A percentile compares a stretch with the other conserved stretches of the same genome.
Conservation (phyloP, 2,797 vertebrate species). For the Alauda arvensis region DNA sequence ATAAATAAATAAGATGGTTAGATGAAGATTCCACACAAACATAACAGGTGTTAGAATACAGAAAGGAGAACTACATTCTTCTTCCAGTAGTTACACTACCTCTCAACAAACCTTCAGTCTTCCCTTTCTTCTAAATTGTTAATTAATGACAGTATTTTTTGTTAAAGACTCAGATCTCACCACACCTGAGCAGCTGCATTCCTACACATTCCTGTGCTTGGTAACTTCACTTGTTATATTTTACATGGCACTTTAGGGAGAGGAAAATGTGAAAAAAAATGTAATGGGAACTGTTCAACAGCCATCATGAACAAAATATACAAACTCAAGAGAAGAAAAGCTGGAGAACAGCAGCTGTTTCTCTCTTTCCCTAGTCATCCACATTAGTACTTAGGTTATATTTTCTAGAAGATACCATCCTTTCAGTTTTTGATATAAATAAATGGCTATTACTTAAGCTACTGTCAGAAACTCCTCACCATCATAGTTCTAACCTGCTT, state of each 20-base stretch:
- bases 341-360: neutral
- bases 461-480: neutral
- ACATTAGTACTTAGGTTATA: neutral
- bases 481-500: neutral
- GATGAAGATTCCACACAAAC: neutral
- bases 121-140: neutral
- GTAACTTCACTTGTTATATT: neutral
- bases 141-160: neutral
- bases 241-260: neutral
- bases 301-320: neutral
- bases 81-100: neutral
- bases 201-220: neutral
- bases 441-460: neutral
- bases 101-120: neutral
- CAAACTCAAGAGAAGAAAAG: neutral
- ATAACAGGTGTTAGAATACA: neutral
- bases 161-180: accelerated
- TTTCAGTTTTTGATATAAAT: neutral
- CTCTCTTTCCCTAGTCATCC: neutral
- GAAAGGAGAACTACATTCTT: neutral
- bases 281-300: neutral
- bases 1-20: neutral
- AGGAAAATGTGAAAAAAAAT: neutral
- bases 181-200: neutral
- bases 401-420: neutral